A percentile compares a stretch with the other conserved stretches of the same genome.
These are phyloP conservation scores for Caenorhabditis zanzibari DNA, from an alignment of 2,888 invertebrate species.

Conservation along the genomic window DNA sequence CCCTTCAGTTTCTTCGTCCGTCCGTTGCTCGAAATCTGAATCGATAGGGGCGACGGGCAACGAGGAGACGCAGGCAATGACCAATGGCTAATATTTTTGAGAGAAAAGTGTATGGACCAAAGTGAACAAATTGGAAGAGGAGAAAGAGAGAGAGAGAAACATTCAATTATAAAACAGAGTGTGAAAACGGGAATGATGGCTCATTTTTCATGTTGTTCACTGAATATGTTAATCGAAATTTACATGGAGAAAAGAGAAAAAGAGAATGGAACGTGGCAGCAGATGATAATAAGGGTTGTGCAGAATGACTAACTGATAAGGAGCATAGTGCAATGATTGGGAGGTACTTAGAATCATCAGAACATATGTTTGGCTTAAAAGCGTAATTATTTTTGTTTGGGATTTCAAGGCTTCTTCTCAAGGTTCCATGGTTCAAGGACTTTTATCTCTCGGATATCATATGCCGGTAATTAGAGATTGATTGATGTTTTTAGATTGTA, in stretches of 20 bases:
- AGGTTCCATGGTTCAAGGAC: too few species aligned
- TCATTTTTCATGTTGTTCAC: conserved; percentile 30
- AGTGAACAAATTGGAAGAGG: conserved; percentile 13
- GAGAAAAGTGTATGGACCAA: conserved; percentile 7
- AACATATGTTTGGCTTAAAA: too few species aligned
- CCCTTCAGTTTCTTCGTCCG: conserved; percentile 25
- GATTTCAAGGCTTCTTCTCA: too few species aligned
- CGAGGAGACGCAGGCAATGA: conserved; percentile 52
- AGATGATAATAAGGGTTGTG: conserved; percentile 3
- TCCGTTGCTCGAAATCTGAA: conserved; percentile 54
- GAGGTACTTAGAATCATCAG: too few species aligned
- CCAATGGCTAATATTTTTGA: conserved; percentile 42
- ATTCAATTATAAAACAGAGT: conserved; percentile 1
- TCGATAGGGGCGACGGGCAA: conserved; percentile 44
- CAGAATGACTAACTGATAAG: conserved; percentile 23
- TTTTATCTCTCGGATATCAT: too few species aligned
- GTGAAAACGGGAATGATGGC: not conserved
- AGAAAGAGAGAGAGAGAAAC: not conserved
- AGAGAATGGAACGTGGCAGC: conserved; percentile 30
- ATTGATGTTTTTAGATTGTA: too few species aligned
- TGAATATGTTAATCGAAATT: conserved; percentile 31
- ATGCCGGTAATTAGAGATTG: too few species aligned
- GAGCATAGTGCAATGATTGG: conserved; percentile 13
- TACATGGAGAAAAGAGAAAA: conserved; percentile 14
- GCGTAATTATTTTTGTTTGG: too few species aligned